These are phyloP conservation scores for Patella caerulea DNA, from an alignment of 2,888 invertebrate species.

Conservation along the genomic window DNA sequence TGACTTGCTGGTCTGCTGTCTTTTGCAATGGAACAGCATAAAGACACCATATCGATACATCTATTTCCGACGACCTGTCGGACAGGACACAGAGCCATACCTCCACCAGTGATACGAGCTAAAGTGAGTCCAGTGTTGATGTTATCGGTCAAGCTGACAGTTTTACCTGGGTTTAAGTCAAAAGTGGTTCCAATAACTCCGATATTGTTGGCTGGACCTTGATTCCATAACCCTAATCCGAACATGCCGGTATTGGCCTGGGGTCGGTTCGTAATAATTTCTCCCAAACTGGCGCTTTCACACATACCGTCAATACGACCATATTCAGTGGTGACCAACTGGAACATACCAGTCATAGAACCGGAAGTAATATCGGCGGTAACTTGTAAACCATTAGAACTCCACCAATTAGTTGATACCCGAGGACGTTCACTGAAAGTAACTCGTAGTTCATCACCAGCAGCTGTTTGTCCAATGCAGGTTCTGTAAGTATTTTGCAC, in stretches of 20 bases:
- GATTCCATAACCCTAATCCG: not conserved
- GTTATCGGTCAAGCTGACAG: not conserved
- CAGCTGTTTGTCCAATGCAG: not conserved
- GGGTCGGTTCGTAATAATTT: not conserved
- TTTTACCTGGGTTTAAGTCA: not conserved
- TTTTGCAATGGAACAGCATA: not conserved
- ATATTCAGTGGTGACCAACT: not conserved
- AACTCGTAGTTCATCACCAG: not conserved
- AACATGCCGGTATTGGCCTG: not conserved
- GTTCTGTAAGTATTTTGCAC: not conserved
- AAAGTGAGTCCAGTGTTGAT: not conserved
- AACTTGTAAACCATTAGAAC: not conserved
- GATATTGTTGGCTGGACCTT: not conserved
- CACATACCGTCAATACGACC: conserved; percentile 6
- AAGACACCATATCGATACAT: not conserved
- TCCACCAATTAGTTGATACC: not conserved
- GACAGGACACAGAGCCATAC: not conserved
- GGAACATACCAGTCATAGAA: not conserved
- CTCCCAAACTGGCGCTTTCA: not conserved
- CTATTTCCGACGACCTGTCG: not conserved
- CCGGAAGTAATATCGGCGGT: not conserved
- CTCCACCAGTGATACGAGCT: not conserved
- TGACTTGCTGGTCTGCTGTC: not conserved
- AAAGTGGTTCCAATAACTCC: not conserved
- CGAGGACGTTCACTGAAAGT: not conserved